phyloP scores from a whole-genome alignment of 2,113 vertebrate genomes.

The Cyanoderma ruficeps region DNA sequence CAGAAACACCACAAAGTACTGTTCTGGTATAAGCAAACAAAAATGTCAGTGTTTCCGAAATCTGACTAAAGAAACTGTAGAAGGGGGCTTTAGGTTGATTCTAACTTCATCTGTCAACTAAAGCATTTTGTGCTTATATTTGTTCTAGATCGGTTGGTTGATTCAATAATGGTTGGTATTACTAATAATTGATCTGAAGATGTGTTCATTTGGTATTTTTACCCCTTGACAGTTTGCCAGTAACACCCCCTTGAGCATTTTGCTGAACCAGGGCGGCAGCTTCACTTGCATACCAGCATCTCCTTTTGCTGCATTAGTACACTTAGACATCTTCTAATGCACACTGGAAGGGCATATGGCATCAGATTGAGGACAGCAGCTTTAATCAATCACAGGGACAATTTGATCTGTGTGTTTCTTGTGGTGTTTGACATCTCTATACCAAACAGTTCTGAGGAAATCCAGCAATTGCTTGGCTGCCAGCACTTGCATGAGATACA shows the following conservation, averaged over 20 bases:
- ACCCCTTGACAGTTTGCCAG: background rate
- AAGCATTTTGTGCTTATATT: background rate
- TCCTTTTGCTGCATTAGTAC: background rate
- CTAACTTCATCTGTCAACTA: background rate
- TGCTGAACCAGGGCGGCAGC: rapidly evolving
- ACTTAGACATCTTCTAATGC: background rate
- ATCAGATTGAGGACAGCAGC: background rate
- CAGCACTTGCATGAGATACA: rapidly evolving
- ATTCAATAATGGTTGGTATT: background rate
- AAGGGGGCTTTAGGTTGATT: background rate
- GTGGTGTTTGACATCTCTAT: background rate
- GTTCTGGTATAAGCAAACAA: background rate
- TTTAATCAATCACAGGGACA: background rate
- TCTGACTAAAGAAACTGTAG: background rate
- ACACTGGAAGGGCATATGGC: background rate
- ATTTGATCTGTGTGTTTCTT: background rate
- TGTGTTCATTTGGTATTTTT: background rate
- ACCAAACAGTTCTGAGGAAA: background rate
- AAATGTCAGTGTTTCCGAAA: background rate
- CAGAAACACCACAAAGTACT: background rate
- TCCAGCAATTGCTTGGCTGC: background rate
- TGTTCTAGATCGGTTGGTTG: background rate
- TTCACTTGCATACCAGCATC: background rate
- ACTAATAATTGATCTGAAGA: background rate
- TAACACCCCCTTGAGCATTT: background rate